These are phyloP conservation scores for Drosophila sp. DNA, from an alignment of 1,140 invertebrate species.

Conservation along the genomic window DNA sequence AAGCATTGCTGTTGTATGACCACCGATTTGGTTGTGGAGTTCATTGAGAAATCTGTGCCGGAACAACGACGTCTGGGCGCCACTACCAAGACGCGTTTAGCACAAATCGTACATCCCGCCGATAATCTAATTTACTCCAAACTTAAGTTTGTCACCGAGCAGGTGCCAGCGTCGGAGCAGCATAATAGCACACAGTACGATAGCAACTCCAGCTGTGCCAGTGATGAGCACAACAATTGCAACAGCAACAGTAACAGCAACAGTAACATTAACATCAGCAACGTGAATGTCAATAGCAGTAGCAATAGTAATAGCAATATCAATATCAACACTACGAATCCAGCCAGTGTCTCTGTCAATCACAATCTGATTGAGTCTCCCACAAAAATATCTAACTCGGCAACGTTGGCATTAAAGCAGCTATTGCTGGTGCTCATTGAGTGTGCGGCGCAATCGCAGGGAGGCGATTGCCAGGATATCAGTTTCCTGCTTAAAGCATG, in stretches of 20 bases:
- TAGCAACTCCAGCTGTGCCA: conserved; percentile 68
- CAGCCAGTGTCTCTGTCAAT: conserved; percentile 33
- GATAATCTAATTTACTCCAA: conserved; percentile 82
- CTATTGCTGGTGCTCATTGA: conserved; percentile 94
- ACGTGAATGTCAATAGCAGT: neutral
- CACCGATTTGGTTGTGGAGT: conserved; percentile 95
- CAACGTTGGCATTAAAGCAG: conserved; percentile 93
- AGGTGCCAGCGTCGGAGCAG: conserved; percentile 43
- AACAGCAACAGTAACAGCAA: neutral
- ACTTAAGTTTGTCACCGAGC: conserved; percentile 77
- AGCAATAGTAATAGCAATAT: neutral
- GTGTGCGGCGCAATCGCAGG: conserved; percentile 93
- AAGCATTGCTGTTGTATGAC: conserved; percentile 96
- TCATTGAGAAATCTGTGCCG: conserved; percentile 85
- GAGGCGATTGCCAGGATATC: conserved; percentile 95
- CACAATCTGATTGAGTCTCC: conserved; percentile 71
- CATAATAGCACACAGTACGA: conserved; percentile 46
- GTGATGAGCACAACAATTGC: conserved; percentile 52
- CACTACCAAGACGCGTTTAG: conserved; percentile 70
- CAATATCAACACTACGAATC: neutral
- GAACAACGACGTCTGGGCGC: conserved; percentile 61
- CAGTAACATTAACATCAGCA: neutral
- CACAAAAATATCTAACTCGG: conserved; percentile 85
- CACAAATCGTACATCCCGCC: conserved; percentile 77
- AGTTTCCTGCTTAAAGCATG: conserved; percentile 96